These are phyloP conservation scores for Plestiodon gilberti DNA, from an alignment of 2,113 vertebrate species.

Conservation along the genomic window DNA sequence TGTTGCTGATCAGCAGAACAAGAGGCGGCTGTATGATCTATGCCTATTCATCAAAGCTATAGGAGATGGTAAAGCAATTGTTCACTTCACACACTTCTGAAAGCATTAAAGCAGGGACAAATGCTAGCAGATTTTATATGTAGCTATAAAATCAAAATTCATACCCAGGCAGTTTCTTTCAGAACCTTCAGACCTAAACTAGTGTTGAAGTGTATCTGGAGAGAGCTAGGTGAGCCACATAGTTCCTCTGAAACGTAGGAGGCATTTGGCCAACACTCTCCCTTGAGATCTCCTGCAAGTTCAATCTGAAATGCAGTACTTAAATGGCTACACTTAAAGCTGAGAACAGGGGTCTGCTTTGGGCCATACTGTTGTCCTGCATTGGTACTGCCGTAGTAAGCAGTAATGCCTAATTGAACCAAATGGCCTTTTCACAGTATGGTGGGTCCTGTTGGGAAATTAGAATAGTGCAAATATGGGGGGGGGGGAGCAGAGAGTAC, in stretches of 20 bases:
- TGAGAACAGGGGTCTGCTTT: neutral
- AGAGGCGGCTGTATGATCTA: neutral
- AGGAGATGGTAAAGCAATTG: neutral
- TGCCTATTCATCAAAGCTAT: neutral
- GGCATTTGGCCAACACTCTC: neutral
- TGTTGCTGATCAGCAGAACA: neutral
- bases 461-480: neutral
- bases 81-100: conserved; percentile 8
- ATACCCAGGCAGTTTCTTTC: neutral
- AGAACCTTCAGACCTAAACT: neutral
- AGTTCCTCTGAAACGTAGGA: neutral
- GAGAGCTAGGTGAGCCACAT: neutral
- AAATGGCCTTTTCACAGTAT: neutral
- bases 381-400: neutral
- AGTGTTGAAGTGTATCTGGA: neutral
- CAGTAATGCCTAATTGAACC: neutral
- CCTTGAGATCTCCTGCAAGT: neutral
- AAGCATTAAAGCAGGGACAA: neutral
- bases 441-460: neutral
- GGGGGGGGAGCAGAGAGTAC: neutral
- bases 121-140: neutral
- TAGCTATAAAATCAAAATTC: neutral
- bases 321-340: neutral
- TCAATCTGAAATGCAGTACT: neutral
- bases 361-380: neutral